Evolutionary conservation across 2,113 vertebrate genomes (phyloP).

Genomic region (Vidua macroura): DNA sequence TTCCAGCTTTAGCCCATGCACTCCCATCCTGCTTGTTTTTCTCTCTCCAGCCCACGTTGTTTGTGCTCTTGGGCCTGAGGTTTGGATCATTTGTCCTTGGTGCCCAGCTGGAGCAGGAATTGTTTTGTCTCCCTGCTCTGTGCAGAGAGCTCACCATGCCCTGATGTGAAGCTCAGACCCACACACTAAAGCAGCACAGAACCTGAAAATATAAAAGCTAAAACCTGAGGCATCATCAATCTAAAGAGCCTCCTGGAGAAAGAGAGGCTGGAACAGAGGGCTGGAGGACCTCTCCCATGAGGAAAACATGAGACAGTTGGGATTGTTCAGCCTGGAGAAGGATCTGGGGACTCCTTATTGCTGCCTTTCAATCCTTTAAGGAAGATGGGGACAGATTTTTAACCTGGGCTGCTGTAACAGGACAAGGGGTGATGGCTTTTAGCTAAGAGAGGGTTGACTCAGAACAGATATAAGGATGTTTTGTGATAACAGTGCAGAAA

Average conservation of each 20-base stretch:
- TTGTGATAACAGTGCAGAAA: no score
- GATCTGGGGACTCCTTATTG: no score
- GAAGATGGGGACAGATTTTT: background rate
- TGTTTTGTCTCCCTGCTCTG: background rate
- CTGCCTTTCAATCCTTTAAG: background rate
- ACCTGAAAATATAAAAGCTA: background rate
- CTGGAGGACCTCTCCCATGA: background rate
- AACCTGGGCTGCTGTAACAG: rapidly evolving
- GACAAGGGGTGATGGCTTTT: background rate
- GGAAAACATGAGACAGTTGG: background rate
- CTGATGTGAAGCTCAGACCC: background rate
- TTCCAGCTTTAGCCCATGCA: no score
- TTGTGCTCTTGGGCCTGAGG: no score
- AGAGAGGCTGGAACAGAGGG: background rate
- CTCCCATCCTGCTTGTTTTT: no score
- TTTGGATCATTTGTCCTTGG: no score
- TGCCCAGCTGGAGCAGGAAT: background rate
- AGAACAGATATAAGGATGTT: background rate
- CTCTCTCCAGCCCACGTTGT: no score
- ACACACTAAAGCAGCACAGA: background rate
- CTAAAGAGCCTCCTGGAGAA: background rate
- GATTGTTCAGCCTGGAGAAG: background rate
- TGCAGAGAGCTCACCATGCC: background rate
- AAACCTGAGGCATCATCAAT: background rate
- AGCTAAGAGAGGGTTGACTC: background rate